Evolutionary conservation across 92 coral and sea anemone species (phyloP).

Genomic region (Anthopleura xanthogrammica): DNA sequence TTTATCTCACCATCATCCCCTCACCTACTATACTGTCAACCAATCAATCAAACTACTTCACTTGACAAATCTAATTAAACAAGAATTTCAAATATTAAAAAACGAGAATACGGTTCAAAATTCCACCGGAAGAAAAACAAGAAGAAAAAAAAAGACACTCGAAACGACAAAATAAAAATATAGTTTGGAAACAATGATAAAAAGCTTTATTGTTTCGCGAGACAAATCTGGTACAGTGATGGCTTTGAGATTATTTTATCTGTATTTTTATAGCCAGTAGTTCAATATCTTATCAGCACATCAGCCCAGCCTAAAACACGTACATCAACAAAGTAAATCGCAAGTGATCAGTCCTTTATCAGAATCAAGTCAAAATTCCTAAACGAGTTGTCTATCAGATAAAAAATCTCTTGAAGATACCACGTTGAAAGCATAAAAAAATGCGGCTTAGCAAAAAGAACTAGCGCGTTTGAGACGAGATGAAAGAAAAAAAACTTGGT

Average conservation of each 20-base stretch:
- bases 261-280: not conserved
- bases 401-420: not conserved
- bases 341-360: not conserved
- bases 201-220: not conserved
- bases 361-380: not conserved
- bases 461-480: no score
- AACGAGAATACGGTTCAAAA: not conserved
- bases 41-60: not conserved
- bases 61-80: not conserved
- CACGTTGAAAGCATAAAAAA: not conserved
- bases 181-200: not conserved
- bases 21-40: not conserved
- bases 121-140: not conserved
- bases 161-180: not conserved
- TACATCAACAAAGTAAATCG: constrained; percentile 20
- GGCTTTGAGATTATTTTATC: not conserved
- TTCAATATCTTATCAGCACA: constrained; percentile 3
- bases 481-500: not conserved
- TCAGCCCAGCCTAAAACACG: not conserved
- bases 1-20: not conserved
- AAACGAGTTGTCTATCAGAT: not conserved
- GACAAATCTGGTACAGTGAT: not conserved
- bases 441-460: not conserved
- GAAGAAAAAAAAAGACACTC: not conserved
- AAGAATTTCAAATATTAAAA: not conserved